These are phyloP conservation scores for Vollenhovia emeryi DNA, from an alignment of 1,140 invertebrate species.

Conservation along the genomic window DNA sequence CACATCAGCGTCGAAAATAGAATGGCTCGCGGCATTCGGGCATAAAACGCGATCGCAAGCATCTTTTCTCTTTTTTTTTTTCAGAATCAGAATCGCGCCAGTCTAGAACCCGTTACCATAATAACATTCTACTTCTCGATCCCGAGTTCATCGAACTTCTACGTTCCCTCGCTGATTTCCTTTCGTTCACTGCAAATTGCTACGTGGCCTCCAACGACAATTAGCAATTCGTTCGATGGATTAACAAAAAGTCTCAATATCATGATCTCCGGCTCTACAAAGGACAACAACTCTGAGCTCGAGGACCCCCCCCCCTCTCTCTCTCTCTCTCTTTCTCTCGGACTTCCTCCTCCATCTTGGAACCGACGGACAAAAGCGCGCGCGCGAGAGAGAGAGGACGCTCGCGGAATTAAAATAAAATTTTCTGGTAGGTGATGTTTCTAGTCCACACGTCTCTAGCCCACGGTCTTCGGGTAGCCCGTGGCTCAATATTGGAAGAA, in stretches of 20 bases:
- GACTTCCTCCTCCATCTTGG: neutral
- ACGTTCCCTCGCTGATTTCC: constrained; percentile 23
- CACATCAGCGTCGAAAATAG: constrained; percentile 31
- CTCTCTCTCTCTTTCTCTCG: too few relatives aligned
- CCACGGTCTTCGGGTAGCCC: constrained; percentile 72
- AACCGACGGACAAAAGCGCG: neutral
- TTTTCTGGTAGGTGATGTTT: constrained; percentile 63
- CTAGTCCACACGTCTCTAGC: constrained; percentile 65
- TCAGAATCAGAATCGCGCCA: constrained; percentile 38
- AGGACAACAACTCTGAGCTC: neutral
- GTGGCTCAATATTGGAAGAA: constrained; percentile 7
- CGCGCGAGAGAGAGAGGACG: constrained; percentile 11
- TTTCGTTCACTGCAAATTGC: constrained; percentile 41
- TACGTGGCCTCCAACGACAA: constrained; percentile 3
- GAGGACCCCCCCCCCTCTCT: too few relatives aligned
- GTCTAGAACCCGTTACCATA: constrained; percentile 54
- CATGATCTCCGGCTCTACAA: neutral
- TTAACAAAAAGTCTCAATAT: constrained; percentile 23
- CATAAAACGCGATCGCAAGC: constrained; percentile 10
- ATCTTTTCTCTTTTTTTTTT: neutral
- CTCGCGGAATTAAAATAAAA: constrained; percentile 51
- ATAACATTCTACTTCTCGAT: constrained; percentile 58
- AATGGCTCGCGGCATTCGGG: constrained; percentile 17
- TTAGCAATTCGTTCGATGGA: neutral
- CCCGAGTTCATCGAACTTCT: constrained; percentile 40